Base-by-base conservation (phyloP, 1,140 invertebrate genomes). In the Leucophenga varia region DNA sequence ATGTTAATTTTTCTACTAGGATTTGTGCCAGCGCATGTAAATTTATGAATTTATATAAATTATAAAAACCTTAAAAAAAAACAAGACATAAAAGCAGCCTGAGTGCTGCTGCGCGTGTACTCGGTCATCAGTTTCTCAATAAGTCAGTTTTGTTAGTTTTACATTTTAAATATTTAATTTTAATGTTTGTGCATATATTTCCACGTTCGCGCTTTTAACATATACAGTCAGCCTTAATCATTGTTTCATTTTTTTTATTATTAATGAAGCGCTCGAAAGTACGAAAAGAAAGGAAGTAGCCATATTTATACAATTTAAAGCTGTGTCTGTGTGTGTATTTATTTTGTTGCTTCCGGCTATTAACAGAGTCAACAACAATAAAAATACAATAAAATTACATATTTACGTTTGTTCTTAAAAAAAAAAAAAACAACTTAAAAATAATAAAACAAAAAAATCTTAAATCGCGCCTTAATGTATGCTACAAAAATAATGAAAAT, bases 181-280 rank as follows among this genome's bases (percentile, higher is more conserved):
- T 57, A 61, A 57, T 61, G n/a, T n/a, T n/a, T n/a, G n/a, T n/a
- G n/a, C 45, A 51, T 61, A 60, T 60, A 44, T 61, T 54, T 57
- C 53, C 35, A 50, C 47, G 47, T 57, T 43, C 12, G 18, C 22
- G 44, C 35, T 47, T n/a, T n/a, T n/a, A n/a, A n/a, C n/a, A n/a
- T n/a, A 35, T 9, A 37, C 9, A 28, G 3, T 2, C 19, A 30
- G 19, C 36, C 17, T 49, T 52, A 63, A 55, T 60, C 57, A 48
- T 44, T 28, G 49, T 48, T 60, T 60, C 41, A 56, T 48, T 42
- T 55, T 39, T 32, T 52, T 38, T 45, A 59, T 57, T 61, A 55
- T 61, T 61, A 55, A 63, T 58, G 40, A 12, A 44, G 34, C 25
- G 51, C 43, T 57, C 25, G n/a, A n/a, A n/a, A n/a, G n/a, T n/a